A percentile compares a stretch with the other conserved stretches of the same genome.
Evolutionary conservation across 2,888 invertebrate genomes (phyloP).

Genomic region (Thelaira solivaga): DNA sequence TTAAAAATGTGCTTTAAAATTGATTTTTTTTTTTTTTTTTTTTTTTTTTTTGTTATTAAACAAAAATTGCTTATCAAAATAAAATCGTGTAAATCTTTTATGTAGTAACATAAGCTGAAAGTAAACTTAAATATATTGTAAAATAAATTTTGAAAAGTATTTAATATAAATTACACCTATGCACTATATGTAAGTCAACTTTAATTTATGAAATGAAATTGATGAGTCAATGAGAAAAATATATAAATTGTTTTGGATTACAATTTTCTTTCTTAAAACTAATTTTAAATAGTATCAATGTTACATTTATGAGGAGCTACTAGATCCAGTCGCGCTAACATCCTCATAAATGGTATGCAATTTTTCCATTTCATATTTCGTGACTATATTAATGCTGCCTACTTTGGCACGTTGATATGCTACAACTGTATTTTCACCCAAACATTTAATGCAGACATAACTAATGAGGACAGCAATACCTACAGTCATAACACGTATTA

Average conservation of each 20-base stretch:
- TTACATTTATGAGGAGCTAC: slow-evolving; percentile 45
- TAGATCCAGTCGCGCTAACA: slow-evolving; percentile 65
- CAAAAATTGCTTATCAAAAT: slow-evolving; percentile 4
- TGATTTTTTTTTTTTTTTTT: too few relatives aligned
- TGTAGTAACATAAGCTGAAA: slow-evolving; percentile 14
- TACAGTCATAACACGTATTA: slow-evolving; percentile 87
- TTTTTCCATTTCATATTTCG: slow-evolving; percentile 75
- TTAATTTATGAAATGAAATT: too few relatives aligned
- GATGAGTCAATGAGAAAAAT: too few relatives aligned
- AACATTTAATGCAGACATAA: slow-evolving; percentile 90
- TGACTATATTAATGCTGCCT: slow-evolving; percentile 87
- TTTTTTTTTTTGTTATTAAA: too few relatives aligned
- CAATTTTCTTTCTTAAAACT: too few relatives aligned
- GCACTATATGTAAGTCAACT: slow-evolving; percentile 18
- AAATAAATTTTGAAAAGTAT: background rate
- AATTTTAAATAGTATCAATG: background rate
- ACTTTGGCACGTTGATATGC: slow-evolving; percentile 95
- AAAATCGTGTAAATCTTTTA: slow-evolving; percentile 3
- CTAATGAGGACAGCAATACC: slow-evolving; percentile 89
- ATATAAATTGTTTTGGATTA: too few relatives aligned
- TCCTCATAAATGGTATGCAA: slow-evolving; percentile 76
- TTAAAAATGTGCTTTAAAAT: slow-evolving; percentile 18
- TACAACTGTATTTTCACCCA: slow-evolving; percentile 90
- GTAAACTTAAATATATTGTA: too few relatives aligned
- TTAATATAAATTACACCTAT: slow-evolving; percentile 6